Base-by-base conservation (phyloP, 1,140 invertebrate species). In the Thaumetopoea pityocampa region DNA sequence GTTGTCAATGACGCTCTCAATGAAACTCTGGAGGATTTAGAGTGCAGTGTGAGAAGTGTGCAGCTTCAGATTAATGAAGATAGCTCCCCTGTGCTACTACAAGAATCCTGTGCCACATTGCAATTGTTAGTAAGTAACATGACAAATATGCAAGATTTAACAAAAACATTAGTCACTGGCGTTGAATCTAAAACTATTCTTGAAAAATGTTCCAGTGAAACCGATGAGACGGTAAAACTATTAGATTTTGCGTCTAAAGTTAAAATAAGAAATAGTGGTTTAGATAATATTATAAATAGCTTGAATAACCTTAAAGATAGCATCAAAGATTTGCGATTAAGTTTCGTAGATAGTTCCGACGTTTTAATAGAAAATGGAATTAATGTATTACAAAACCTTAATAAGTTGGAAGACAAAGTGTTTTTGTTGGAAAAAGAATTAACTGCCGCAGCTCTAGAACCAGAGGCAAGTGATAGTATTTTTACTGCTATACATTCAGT, bases 11-110 rank as follows among this genome's bases (percentile, higher is more conserved):
- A 81, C 20, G 57, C 67, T 54, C 62, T 81, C 22, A 73, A 78
- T 58, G 80, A 84, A 65, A 70, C 64, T 67, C 66, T 84, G 51
- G 73, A 80, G 51, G 80, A 84, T 50, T 70, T 84, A 70, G 80
- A 84, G 56, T 84, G 80, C 54, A 84, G 70, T 56, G 77, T 81
- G 49, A 80, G 80, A 49, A 84, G 80, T 63, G 73, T 81, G 7
- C 77, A 81, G 35, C 63, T 84, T 36, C 76, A 77, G 36, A 65
- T 84, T 33, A 69, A 68, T 52, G 77, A 84, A 64, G 58, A 68
- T 5, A 72, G 71, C 45, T 67, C 72, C 18, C 58, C 62, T 6
- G 61, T 66, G n/a, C 48, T 80, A 34, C 48, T 84, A 4, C 67
- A 67, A 35, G 80, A 84, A 60, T 70, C 74, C 14, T 77, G 69